Conservation (phyloP, 2,888 invertebrate genomes). For the Heliconius charithonia region DNA sequence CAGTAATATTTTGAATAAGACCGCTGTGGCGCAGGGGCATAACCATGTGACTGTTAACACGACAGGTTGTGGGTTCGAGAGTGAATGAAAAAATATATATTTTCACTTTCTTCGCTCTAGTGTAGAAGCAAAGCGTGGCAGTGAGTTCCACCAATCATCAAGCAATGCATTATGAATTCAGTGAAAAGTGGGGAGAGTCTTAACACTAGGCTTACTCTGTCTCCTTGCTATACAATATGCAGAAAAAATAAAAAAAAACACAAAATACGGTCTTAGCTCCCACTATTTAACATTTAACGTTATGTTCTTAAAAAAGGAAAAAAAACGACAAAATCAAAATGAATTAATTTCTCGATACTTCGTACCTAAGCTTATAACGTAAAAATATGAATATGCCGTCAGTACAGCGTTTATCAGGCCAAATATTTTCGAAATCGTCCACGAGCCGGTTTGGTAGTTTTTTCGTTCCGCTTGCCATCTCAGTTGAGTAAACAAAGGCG, state of each 20-base stretch:
- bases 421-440: constrained; percentile 80
- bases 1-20: no score
- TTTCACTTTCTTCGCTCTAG: no score
- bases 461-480: constrained; percentile 70
- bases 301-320: no score
- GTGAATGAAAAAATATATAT: no score
- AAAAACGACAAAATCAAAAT: not conserved
- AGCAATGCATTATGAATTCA: no score
- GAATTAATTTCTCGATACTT: not conserved
- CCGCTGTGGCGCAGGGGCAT: no score
- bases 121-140: no score
- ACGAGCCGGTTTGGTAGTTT: constrained; percentile 75
- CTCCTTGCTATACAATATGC: not conserved
- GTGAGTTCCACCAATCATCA: no score
- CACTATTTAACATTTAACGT: no score
- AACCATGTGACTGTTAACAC: no score
- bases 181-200: not conserved
- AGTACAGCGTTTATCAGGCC: constrained; percentile 66
- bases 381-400: constrained; percentile 40
- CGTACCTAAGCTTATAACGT: not conserved
- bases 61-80: no score
- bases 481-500: constrained; percentile 76
- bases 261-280: no score
- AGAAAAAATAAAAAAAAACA: not conserved
- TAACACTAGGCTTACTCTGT: not conserved